Base-by-base conservation (phyloP, 2,113 vertebrate species). In the Passer domesticus region DNA sequence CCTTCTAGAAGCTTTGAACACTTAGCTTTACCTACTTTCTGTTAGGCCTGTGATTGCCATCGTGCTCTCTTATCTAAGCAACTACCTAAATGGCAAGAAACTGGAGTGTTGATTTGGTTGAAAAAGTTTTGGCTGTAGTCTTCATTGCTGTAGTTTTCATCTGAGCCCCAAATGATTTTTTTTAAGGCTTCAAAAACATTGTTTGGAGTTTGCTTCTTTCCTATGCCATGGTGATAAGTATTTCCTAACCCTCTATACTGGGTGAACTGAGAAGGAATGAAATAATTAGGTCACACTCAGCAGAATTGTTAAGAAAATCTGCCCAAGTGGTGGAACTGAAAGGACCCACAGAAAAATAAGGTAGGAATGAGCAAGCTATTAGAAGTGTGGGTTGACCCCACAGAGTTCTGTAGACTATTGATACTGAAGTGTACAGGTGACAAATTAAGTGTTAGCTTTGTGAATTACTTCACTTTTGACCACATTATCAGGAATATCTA, bases 361-460 rank as follows among this genome's bases (percentile, higher is more conserved):
- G 44, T 70, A 84, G 85, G 63, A 87, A 83, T 4, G 1, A 81
- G 63, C 62, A 90, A 63, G 13, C 67, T 91, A 44, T n/a, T 39
- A 70, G 47, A 80, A 67, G 27, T 83, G 43, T 86, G 44, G 59
- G 19, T 18, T 93, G 59, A 47, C 44, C 59, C 47, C 82, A 47
- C 50, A 74, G 41, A 70, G 27, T 46, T 89, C 67, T 80, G 46
- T 25, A 53, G 43, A 89, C 70, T 24, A 77, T 3, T 88, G 64
- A 90, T 69, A 52, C 22, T 70, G 35, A 94, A 94, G 44, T 6
- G 22, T 83, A 93, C 55, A 77, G 72, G 30, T 90, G 79, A 90
- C 78, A 95, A 88, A 77, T 86, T 87, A 92, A 86, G 43, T 47
- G 43, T 59, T 83, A 94, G 47, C 39, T 96, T 80, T 83, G 68